Evolutionary conservation across 1,140 invertebrate genomes (phyloP), one percentile per base, ranked within the genome.

Genomic region (Pogonus chalceus): DNA sequence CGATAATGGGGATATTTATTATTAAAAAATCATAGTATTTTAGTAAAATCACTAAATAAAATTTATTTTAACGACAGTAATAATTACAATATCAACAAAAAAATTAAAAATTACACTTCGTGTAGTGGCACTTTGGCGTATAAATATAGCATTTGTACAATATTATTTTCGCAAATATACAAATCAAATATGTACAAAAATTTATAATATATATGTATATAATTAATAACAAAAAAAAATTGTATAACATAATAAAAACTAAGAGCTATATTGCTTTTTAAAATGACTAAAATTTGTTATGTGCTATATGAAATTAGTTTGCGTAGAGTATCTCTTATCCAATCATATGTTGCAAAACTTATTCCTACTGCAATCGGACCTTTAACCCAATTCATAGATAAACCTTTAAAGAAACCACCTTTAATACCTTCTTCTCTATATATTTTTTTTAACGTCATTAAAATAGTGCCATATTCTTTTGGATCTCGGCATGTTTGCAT

Each of bases 351-450:
- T 2, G 92, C 88, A 75, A 98, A 99, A 69, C 92, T 96, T 57
- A 98, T 93, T 35, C 96, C 95, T n/a, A 96, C 94, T 1, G 95
- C 91, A 43, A 98, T 90, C 0, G 96, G 96, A 2, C 96, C 96
- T 74, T 99, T 99, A 1, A 99, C 85, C 92, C 94, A 99, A 75
- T 99, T 99, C 90, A 99, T 95, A 60, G 89, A 95, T 0, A 99
- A 78, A 0, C 96, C 96, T 76, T 99, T 99, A 76, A 92, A 99
- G 64, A 98, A 87, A 0, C 95, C 96, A 56, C 82, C 77, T 67
- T 81, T 83, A 20, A 94, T 69, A 21, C 96, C 95, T 75, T 97
- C 94, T 59, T 86, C 81, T 52, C 85, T 88, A 59, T 82, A 82
- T 62, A 85, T 77, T 68, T 77, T 78, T 18, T 63, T 59, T 1